Percentiles rank a stretch among this genome's conserved stretches.
Conservation (phyloP, 2,113 vertebrate genomes). For the Macrotis lagotis region DNA sequence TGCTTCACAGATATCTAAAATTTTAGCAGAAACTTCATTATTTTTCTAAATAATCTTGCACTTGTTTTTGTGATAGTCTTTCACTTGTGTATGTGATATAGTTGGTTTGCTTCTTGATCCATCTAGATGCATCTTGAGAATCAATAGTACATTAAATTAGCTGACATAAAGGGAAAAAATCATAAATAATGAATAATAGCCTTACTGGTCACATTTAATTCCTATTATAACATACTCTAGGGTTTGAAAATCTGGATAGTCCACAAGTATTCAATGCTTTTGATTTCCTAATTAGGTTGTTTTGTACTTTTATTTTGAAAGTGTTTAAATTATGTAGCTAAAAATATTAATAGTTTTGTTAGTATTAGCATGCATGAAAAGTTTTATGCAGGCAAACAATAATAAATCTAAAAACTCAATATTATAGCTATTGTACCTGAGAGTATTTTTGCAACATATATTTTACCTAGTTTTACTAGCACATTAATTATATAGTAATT, state of each 20-base stretch:
- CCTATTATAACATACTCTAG: constrained; percentile 69
- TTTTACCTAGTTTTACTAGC: constrained; percentile 65
- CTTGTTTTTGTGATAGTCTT: constrained; percentile 54
- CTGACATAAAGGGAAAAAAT: constrained; percentile 88
- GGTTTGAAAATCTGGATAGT: constrained; percentile 59
- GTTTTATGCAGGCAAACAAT: constrained; percentile 64
- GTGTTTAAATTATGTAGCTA: constrained; percentile 25
- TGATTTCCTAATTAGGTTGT: constrained; percentile 9
- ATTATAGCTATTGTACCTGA: constrained; percentile 62
- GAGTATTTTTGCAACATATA: constrained; percentile 69
- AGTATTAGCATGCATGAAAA: constrained; percentile 49
- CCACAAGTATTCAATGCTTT: constrained; percentile 51
- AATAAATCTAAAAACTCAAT: constrained; percentile 40
- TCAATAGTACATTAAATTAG: constrained; percentile 89
- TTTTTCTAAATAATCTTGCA: constrained; percentile 40
- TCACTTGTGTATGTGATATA: constrained; percentile 28
- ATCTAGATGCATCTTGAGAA: constrained; percentile 79
- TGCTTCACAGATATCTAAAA: not conserved
- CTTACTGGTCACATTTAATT: constrained; percentile 79
- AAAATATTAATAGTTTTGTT: constrained; percentile 47
- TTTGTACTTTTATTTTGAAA: constrained; percentile 71
- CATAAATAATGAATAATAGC: constrained; percentile 91
- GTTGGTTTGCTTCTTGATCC: constrained; percentile 71
- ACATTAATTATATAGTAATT: constrained; percentile 77
- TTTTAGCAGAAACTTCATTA: not conserved